Evolutionary conservation across 2,888 invertebrate genomes (phyloP).

Genomic region (Acleris laterana): DNA sequence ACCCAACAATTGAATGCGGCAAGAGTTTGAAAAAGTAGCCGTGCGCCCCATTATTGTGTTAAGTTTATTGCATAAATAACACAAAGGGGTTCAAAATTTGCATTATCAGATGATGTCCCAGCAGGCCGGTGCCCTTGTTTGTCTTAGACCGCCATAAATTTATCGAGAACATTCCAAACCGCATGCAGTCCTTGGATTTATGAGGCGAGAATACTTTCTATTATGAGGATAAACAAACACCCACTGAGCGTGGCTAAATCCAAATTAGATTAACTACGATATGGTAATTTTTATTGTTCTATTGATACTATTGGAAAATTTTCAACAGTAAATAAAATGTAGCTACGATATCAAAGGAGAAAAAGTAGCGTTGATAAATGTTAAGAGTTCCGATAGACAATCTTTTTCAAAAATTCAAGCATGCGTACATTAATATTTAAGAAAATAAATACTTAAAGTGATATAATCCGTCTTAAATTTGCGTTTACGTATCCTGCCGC

Average conservation of each 20-base stretch:
- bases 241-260: constrained; percentile 52
- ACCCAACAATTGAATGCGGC: not conserved
- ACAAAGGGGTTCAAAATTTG: constrained; percentile 36
- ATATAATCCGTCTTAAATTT: not conserved
- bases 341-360: not conserved
- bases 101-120: constrained; percentile 49
- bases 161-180: constrained; percentile 62
- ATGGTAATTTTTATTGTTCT: constrained; percentile 34
- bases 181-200: constrained; percentile 69
- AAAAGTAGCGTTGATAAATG: too few relatives aligned
- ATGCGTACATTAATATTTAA: too few relatives aligned
- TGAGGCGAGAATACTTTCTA: constrained; percentile 59
- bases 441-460: not conserved
- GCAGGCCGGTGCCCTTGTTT: constrained; percentile 70
- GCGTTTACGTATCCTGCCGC: constrained; percentile 12
- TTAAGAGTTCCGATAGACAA: too few relatives aligned
- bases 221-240: constrained; percentile 56
- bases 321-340: not conserved
- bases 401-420: too few relatives aligned
- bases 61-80: constrained; percentile 8
- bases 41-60: not conserved
- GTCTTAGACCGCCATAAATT: constrained; percentile 73
- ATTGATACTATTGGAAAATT: constrained; percentile 10
- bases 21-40: not conserved
- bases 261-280: constrained; percentile 52